phyloP scores from a whole-genome alignment of 2,888 invertebrate species.

The Marronus borbonicus region DNA sequence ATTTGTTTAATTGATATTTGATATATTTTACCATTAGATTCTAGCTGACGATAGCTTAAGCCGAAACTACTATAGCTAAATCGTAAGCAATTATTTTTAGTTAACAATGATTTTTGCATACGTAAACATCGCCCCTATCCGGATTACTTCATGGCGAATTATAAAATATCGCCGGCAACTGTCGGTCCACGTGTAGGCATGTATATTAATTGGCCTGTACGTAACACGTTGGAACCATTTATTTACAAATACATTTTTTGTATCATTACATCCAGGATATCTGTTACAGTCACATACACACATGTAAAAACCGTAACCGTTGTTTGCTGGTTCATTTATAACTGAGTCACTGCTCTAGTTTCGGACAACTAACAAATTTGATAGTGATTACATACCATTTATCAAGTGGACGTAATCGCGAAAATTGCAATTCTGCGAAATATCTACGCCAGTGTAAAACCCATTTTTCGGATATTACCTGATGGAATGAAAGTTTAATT shows the following conservation, averaged over 20 bases:
- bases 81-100: too few species aligned
- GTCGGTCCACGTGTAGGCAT: not conserved
- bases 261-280: constrained; percentile 28
- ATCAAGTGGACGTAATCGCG: constrained; percentile 36
- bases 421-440: constrained; percentile 23
- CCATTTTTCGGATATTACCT: not conserved
- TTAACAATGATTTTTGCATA: too few species aligned
- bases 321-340: constrained; percentile 42
- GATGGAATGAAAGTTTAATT: too few species aligned
- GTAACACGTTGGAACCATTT: constrained; percentile 21
- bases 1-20: too few species aligned
- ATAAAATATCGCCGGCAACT: not conserved
- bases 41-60: too few species aligned
- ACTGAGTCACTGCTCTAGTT: constrained; percentile 37
- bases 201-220: constrained; percentile 24
- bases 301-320: constrained; percentile 33
- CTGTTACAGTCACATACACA: constrained; percentile 31
- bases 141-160: not conserved
- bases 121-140: not conserved
- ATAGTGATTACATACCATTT: constrained; percentile 41
- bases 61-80: too few species aligned
- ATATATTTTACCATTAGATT: too few species aligned
- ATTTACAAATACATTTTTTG: constrained; percentile 38
- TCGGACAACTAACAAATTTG: constrained; percentile 45
- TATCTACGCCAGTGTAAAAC: constrained; percentile 14